Percentiles rank a stretch among this genome's conserved stretches.
phyloP scores from a whole-genome alignment of 1,140 invertebrate species.

The Apocrypta bakeri region DNA sequence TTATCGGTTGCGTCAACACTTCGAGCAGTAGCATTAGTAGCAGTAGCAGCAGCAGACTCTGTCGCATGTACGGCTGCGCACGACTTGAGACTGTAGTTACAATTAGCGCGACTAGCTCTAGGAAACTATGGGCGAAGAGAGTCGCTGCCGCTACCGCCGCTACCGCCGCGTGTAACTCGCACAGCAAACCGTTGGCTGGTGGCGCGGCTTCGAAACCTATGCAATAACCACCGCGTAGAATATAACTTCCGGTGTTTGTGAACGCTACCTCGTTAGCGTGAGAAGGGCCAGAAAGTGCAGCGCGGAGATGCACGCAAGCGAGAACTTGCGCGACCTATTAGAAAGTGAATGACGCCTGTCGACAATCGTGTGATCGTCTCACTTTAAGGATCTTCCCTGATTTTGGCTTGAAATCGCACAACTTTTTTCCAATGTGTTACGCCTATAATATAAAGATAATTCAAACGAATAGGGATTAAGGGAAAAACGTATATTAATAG shows the following conservation, averaged over 20 bases:
- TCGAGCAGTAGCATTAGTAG: neutral
- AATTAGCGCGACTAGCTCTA: conserved; percentile 42
- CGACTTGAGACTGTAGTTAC: conserved; percentile 32
- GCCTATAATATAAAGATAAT: no score
- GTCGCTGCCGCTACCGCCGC: no score
- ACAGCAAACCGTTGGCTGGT: conserved; percentile 26
- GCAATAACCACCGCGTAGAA: conserved; percentile 45
- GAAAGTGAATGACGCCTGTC: conserved; percentile 27
- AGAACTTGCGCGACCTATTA: conserved; percentile 11
- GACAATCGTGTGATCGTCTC: neutral
- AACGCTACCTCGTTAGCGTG: conserved; percentile 50
- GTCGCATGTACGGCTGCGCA: neutral
- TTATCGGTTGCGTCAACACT: conserved; percentile 25
- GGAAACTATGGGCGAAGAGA: conserved; percentile 35
- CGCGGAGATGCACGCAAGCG: neutral
- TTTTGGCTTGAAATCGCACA: no score
- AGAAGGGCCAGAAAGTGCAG: conserved; percentile 29
- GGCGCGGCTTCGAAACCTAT: conserved; percentile 39
- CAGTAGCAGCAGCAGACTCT: neutral
- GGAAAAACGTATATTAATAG: no score
- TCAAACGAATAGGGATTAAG: no score
- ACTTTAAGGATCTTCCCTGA: neutral
- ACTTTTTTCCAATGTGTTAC: no score
- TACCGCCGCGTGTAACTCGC: conserved; percentile 46
- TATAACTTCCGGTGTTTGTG: conserved; percentile 54